Evolutionary conservation across 2,113 vertebrate genomes (phyloP), one percentile per base, ranked within the genome.

Genomic region (Sorex fumeus): DNA sequence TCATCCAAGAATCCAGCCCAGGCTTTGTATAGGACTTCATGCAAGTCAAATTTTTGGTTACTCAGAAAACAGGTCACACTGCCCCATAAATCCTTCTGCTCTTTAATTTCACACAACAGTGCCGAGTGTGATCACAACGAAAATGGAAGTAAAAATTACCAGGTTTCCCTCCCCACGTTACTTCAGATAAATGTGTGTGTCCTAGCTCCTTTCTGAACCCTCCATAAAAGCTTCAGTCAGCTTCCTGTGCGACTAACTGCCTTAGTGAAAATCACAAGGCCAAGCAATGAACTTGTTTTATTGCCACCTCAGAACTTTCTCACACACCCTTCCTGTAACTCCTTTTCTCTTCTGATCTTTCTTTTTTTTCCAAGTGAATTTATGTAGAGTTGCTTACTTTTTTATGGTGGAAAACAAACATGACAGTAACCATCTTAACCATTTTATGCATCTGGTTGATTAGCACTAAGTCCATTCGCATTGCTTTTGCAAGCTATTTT

Each of bases 101-200:
- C 96, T 97, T 92, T 97, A 91, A 97, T 96, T 95, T 95, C 86
- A 92, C 62, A 86, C 85, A 93, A 88, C 86, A 93, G 64, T 79
- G 43, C 36, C 45, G 66, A 88, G 90, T 93, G 34, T 91, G 91
- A 94, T 83, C 75, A 88, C 76, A 95, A 53, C 25, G 85, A 25
- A 1, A 40, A 47, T 95, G 80, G 89, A 93, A 94, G 95, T 70
- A 88, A 94, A 94, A 90, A 83, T 93, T 90, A 83, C 88, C 34
- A 74, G 62, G 32, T 83, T 96, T 30, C 82, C 69, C 66, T 91
- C 62, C 83, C 50, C 72, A 69, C 7, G 50, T 72, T 85, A 88
- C 40, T 95, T 67, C 84, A 93, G 84, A 95, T 77, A 87, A 86
- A 78, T 34, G n/a, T 66, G n/a, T 87, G 45, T 71, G 75, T 75